Evolutionary conservation across 2,888 invertebrate genomes (phyloP), one percentile per base, ranked within the genome.

Genomic region (Liodrosophila aerea): DNA sequence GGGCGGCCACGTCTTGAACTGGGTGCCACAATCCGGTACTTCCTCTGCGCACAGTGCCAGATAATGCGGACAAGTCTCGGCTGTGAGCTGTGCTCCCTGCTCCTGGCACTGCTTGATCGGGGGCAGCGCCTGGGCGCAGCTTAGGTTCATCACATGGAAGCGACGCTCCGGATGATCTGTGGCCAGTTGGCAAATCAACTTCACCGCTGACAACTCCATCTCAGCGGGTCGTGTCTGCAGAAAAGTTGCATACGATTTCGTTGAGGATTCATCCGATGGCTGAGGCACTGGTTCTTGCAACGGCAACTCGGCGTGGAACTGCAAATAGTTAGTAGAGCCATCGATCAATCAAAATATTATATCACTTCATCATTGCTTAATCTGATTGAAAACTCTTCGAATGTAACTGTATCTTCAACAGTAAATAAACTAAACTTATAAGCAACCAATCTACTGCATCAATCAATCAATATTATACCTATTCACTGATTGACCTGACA

Each of bases 21-120:
- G 93, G 27, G 94, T 94, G 16, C 90, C 92, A 2, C 92, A 92
- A 30, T 92, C 90, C 3, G 93, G 93, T 27, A 95, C 91, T 50
- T 93, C 90, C 72, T 94, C 93, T 0, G 94, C 91, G 37, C 91
- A 90, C 27, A 95, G 89, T 0, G 92, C 91, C 18, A 95, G 89
- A 87, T 95, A 95, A 87, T 95, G 95, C 71, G 94, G 93, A 84
- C 95, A 95, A 1, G 94, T 95, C 88, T 94, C 95, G 0, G 92
- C 93, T 0, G 94, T 93, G 57, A 95, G 89, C 0, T 92, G 92
- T 0, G 91, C 91, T 3, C 92, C 92, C 81, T 31, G 33, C 0
- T 84, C 88, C 16, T 77, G 83, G 41, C 81, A 92, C 44, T 91
- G 87, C 31, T 90, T 88, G 43, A 94, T 89, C n/a, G 93, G 70